phyloP scores from a whole-genome alignment of 2,888 invertebrate genomes.

The Masnerella sp. region DNA sequence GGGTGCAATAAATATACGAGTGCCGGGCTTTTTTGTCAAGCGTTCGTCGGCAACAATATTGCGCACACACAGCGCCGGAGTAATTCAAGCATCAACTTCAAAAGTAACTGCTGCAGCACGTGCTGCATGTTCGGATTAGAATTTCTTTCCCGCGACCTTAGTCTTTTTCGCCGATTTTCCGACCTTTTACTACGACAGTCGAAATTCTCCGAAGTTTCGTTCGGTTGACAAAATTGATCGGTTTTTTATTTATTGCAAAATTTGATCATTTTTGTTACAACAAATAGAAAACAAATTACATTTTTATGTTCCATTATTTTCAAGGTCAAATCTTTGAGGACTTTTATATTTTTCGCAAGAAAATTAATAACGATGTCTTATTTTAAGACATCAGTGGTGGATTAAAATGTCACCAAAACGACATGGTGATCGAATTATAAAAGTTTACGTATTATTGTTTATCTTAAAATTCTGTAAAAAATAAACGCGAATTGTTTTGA shows the following conservation, averaged over 20 bases:
- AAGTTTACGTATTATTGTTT: too few species aligned
- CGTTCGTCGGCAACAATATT: conserved; percentile 44
- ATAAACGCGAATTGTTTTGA: too few species aligned
- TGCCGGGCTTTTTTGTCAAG: conserved; percentile 40
- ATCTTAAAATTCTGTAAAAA: too few species aligned
- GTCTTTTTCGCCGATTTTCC: conserved; percentile 18
- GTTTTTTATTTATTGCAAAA: conserved; percentile 43
- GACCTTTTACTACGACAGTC: too few species aligned
- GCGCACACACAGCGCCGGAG: conserved; percentile 36
- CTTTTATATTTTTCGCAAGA: too few species aligned
- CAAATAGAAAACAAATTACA: conserved; percentile 38
- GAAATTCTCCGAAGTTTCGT: too few species aligned
- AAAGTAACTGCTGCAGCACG: conserved; percentile 69
- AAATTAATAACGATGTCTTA: too few species aligned
- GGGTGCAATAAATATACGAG: conserved; percentile 47
- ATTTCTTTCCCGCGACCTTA: conserved; percentile 36
- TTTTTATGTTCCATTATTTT: conserved; percentile 44
- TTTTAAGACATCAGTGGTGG: too few species aligned
- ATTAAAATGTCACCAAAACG: too few species aligned
- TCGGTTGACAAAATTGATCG: conserved; percentile 37
- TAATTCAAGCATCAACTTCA: conserved; percentile 67
- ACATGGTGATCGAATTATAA: too few species aligned
- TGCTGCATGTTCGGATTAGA: conserved; percentile 63
- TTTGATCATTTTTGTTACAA: conserved; percentile 21
- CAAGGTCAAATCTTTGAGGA: too few species aligned